phyloP scores from a whole-genome alignment of 2,113 vertebrate species.

The Rana temporaria region DNA sequence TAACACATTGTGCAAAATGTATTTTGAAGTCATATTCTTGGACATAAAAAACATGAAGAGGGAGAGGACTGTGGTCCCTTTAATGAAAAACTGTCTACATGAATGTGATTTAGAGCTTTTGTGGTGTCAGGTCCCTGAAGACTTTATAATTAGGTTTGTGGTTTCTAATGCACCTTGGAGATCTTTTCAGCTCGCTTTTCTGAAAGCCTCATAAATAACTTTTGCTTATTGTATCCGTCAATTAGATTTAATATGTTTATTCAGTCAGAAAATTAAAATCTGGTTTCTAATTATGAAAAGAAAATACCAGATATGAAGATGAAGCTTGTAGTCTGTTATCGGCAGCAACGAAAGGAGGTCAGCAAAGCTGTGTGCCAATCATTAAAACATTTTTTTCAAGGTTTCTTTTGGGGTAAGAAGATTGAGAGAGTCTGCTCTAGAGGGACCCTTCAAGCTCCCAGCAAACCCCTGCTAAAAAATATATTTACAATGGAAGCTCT shows the following conservation, averaged over 20 bases:
- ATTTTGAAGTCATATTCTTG: no score
- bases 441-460: no score
- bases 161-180: conserved; percentile 15
- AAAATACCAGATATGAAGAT: not conserved
- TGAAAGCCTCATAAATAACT: not conserved
- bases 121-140: not conserved
- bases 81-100: no score
- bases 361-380: not conserved
- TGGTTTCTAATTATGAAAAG: not conserved
- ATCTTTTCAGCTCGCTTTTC: not conserved
- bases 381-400: no score
- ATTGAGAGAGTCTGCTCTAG: no score
- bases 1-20: no score
- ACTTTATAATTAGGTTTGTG: conserved; percentile 12
- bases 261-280: not conserved
- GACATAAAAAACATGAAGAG: no score
- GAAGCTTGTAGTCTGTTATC: no score
- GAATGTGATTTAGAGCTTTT: not conserved
- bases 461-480: no score
- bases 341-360: not conserved
- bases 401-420: no score
- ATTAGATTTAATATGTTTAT: not conserved
- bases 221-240: not conserved
- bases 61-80: no score
- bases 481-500: no score